These are phyloP conservation scores for Platyscelio sp. DNA, from an alignment of 2,888 invertebrate species.

Conservation along the genomic window DNA sequence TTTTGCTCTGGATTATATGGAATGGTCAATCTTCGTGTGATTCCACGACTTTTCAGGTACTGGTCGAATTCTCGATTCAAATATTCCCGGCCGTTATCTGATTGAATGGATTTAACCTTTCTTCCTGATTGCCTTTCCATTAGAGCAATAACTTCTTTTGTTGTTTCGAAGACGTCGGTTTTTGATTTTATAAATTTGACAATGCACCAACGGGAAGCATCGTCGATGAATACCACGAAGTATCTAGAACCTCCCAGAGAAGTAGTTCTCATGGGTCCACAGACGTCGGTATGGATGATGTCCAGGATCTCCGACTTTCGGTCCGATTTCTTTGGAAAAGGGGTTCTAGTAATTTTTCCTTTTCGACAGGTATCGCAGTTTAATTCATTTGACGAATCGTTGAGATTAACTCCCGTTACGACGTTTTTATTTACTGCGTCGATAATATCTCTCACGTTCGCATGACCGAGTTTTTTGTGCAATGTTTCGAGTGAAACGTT, in stretches of 20 bases:
- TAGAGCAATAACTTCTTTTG: not conserved
- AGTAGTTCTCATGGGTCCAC: not conserved
- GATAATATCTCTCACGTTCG: slow-evolving; percentile 5
- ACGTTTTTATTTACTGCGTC: slow-evolving; percentile 11
- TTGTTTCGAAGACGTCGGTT: slow-evolving; percentile 11
- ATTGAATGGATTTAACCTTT: slow-evolving; percentile 7
- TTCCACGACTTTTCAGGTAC: not conserved
- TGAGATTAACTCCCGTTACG: not conserved
- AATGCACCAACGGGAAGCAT: slow-evolving; percentile 12
- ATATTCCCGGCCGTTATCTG: slow-evolving; percentile 18
- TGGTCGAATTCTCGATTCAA: not conserved
- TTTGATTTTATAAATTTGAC: slow-evolving; percentile 9
- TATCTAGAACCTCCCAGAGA: slow-evolving; percentile 20
- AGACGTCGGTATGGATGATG: slow-evolving; percentile 30
- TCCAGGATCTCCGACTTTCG: slow-evolving; percentile 17
- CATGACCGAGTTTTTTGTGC: slow-evolving; percentile 13
- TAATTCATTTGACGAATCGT: not conserved
- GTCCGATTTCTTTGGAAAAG: slow-evolving; percentile 12
- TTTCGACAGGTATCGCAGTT: not conserved
- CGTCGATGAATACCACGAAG: slow-evolving; percentile 16
- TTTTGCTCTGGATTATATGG: slow-evolving; percentile 25
- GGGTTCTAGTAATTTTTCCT: slow-evolving; percentile 15
- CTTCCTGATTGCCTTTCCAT: slow-evolving; percentile 4
- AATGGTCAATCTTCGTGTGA: not conserved
- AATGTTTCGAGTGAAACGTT: slow-evolving; percentile 14